Conservation (phyloP, 2,888 invertebrate genomes). For the Eupithecia insigniata region DNA sequence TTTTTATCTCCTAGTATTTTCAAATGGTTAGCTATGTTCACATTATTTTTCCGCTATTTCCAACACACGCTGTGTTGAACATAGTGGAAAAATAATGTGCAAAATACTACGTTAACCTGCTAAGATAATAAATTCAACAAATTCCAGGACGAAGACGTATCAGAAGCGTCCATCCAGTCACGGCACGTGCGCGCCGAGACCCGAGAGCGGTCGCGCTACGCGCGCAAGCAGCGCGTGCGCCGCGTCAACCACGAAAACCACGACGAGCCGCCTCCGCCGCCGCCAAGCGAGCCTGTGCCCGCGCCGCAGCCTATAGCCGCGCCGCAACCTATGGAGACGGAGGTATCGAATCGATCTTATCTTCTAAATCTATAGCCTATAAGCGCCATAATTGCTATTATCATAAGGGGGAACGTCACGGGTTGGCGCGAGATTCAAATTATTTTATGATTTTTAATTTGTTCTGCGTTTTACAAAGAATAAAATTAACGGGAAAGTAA, state of each 20-base stretch:
- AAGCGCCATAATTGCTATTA: no score
- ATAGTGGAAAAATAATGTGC: no score
- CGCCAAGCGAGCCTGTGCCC: constrained; percentile 78
- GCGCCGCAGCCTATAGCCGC: constrained; percentile 33
- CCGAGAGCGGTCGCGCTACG: constrained; percentile 91
- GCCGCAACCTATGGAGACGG: background rate
- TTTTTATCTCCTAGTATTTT: background rate
- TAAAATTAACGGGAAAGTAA: no score
- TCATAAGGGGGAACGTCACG: no score
- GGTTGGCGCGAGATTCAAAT: no score
- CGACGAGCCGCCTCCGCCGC: constrained; percentile 66
- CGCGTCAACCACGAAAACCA: constrained; percentile 45
- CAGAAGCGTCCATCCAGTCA: constrained; percentile 87
- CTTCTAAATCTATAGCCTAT: no score
- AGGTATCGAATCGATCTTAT: background rate
- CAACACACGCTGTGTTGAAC: no score
- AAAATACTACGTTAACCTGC: no score
- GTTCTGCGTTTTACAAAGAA: no score
- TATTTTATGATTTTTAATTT: no score
- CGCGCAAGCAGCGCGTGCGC: constrained; percentile 65
- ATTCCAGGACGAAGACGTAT: constrained; percentile 88
- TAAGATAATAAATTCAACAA: background rate
- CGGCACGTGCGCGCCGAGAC: constrained; percentile 91
- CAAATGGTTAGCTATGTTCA: background rate
- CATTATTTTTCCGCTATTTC: background rate